Percentiles rank a stretch among this genome's conserved stretches.
Conservation (phyloP, 2,797 vertebrate species). For the Chaenodraco wilsoni region DNA sequence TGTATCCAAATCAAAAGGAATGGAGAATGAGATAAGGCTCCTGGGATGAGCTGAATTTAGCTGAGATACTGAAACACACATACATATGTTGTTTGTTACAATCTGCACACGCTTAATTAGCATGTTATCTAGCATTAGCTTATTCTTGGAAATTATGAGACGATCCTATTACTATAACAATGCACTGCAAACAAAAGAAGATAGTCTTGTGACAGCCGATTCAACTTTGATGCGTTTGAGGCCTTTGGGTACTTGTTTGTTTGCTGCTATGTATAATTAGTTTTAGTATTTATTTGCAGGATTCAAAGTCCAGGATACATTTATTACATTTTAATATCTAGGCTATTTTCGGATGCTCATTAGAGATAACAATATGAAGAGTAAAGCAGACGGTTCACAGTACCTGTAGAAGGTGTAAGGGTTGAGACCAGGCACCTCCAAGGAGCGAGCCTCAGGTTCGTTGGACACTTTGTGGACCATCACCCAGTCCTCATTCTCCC, state of each 20-base stretch:
- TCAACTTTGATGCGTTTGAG: background rate
- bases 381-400: background rate
- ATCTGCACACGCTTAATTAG: conserved; percentile 28
- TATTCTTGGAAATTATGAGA: background rate
- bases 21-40: conserved; percentile 31
- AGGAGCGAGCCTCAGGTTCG: conserved; percentile 90
- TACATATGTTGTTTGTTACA: conserved; percentile 39
- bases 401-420: conserved; percentile 92
- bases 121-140: conserved; percentile 20
- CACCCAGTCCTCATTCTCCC: conserved; percentile 93
- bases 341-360: background rate
- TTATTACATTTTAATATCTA: background rate
- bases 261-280: background rate
- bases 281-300: background rate
- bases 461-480: conserved; percentile 90
- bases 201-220: background rate
- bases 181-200: background rate
- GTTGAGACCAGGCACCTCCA: conserved; percentile 93
- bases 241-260: background rate
- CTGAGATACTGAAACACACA: conserved; percentile 6
- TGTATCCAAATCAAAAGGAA: conserved; percentile 31
- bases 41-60: conserved; percentile 35
- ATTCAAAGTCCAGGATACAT: too few species aligned
- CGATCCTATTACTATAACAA: background rate
- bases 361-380: background rate